Evolutionary conservation across 2,797 vertebrate genomes (phyloP), one percentile per base, ranked within the genome.

Genomic region (Semaprochilodus insignis): DNA sequence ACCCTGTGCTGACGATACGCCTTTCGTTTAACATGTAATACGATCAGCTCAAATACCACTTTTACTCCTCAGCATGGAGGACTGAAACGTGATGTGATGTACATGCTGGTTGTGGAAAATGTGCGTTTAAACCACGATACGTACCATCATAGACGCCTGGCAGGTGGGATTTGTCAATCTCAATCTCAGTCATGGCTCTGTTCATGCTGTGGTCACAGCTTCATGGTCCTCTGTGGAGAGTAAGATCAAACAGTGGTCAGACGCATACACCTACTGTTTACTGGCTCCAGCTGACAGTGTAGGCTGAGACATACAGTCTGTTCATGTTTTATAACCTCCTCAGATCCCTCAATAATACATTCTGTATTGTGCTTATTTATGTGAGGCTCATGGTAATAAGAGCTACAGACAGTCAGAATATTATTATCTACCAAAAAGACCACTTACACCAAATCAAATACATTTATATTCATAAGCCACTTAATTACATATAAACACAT

Each of bases 91-190:
- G 54, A 60, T 17, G n/a, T 23, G n/a, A 60, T 8, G n/a, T n/a
- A 60, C 23, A 66, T 34, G 31, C 2, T 34, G 4, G 63, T 16
- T 17, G 27, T 16, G 62, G 62, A 63, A 63, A 63, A 31, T 65
- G 25, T 66, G 31, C 8, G 11, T 34, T 36, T 19, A n/a, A 54
- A 40, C 6, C 19, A 59, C 60, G 13, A 48, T 15, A 54, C 81
- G 44, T 71, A 90, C 89, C 85, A n/a, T 90, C 84, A 62, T 81
- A 75, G 67, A 88, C 83, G 2, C 74, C 86, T 0, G 85, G 88
- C 44, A 88, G 89, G 80, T 86, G 82, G 40, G 89, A 88, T 70
- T 81, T 83, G 55, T 90, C 87, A 10, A 88, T 67, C 31, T 66
- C 63, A 34, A 81, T 65, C 80, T 90, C 88, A 11, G 86, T 76